These are phyloP conservation scores for Mycetomoellerius zeteki DNA, from an alignment of 1,140 invertebrate species.

Conservation along the genomic window DNA sequence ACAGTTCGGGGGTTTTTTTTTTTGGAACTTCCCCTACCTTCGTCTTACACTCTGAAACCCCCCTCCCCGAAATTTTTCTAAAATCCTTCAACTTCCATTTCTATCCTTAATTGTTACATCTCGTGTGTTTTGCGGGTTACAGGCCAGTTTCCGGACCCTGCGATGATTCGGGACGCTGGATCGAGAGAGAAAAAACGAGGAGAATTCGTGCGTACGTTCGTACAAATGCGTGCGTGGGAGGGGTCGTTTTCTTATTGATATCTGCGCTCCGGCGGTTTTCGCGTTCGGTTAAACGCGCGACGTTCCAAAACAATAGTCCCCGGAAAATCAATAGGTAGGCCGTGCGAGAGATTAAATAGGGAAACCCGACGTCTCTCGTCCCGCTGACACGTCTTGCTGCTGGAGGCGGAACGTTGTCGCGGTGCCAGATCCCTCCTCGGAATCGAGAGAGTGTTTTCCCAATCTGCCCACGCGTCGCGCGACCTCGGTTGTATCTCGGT, in stretches of 20 bases:
- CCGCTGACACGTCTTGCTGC: neutral
- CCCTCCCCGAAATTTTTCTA: too few relatives aligned
- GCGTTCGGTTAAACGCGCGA: slow-evolving; percentile 74
- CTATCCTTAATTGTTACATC: too few relatives aligned
- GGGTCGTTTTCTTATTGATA: slow-evolving; percentile 43
- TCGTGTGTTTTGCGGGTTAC: too few relatives aligned
- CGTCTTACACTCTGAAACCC: too few relatives aligned
- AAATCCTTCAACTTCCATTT: too few relatives aligned
- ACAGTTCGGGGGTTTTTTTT: neutral
- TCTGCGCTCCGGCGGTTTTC: slow-evolving; percentile 38
- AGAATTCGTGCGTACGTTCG: neutral
- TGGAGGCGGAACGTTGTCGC: neutral
- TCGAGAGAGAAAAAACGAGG: too few relatives aligned
- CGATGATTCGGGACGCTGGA: too few relatives aligned
- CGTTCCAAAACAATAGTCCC: slow-evolving; percentile 81
- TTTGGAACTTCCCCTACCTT: too few relatives aligned
- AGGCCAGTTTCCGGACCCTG: too few relatives aligned
- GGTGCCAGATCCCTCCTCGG: neutral
- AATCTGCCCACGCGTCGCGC: neutral
- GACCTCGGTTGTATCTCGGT: neutral
- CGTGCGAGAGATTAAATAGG: slow-evolving; percentile 78
- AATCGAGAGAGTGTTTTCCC: slow-evolving; percentile 31
- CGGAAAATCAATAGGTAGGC: slow-evolving; percentile 81
- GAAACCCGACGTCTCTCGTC: slow-evolving; percentile 54
- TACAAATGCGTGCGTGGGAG: neutral